A percentile compares a stretch with the other conserved stretches of the same genome.
Evolutionary conservation across 2,888 invertebrate species (phyloP).

Genomic region (Pristionchus arcanus): DNA sequence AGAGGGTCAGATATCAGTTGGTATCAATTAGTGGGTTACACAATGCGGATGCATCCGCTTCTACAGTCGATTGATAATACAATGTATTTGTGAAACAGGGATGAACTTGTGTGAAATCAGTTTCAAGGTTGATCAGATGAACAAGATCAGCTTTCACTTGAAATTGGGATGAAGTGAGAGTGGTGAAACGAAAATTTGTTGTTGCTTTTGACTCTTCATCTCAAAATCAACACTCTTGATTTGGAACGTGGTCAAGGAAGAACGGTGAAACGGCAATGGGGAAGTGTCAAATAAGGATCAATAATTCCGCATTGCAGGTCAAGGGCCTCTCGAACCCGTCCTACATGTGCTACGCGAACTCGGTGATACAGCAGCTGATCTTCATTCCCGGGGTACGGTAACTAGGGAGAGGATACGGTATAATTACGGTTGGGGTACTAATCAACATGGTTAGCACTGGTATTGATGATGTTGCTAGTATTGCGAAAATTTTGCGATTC

Average conservation of each 20-base stretch:
- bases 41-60: too few species aligned
- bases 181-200: not conserved
- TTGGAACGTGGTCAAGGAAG: not conserved
- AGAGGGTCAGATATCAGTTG: too few species aligned
- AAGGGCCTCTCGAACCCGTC: conserved; percentile 1
- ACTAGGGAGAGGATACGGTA: not conserved
- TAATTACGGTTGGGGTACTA: not conserved
- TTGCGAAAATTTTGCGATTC: too few species aligned
- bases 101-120: too few species aligned
- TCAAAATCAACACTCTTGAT: not conserved
- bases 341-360: conserved; percentile 41
- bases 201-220: too few species aligned
- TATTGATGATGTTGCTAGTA: too few species aligned
- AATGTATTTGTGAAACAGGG: too few species aligned
- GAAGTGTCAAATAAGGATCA: not conserved
- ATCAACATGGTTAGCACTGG: too few species aligned
- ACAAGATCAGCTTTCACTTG: not conserved
- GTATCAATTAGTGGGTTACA: too few species aligned
- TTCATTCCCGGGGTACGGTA: conserved; percentile 47
- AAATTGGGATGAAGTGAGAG: not conserved
- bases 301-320: not conserved
- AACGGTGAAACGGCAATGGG: not conserved
- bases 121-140: not conserved
- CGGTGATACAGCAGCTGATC: conserved; percentile 47
- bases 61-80: too few species aligned